Evolutionary conservation across 2,797 vertebrate genomes (phyloP).

Genomic region (Manis pentadactyla): DNA sequence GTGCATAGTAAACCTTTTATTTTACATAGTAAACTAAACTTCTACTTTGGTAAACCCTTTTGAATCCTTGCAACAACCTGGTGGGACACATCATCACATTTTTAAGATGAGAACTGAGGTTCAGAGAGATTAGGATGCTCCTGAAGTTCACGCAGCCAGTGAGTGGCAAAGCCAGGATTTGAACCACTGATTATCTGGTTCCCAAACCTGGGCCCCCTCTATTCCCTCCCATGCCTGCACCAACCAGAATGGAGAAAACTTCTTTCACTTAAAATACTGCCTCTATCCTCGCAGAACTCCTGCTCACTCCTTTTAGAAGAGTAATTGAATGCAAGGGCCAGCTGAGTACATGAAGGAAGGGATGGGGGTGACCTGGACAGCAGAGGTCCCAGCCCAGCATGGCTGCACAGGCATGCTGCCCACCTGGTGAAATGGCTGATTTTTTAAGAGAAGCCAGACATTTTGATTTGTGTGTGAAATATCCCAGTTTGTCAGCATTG

Average conservation of each 20-base stretch:
- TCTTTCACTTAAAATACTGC: background rate
- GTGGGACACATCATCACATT: background rate
- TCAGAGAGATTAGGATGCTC: background rate
- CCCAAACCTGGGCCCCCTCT: background rate
- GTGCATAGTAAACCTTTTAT: background rate
- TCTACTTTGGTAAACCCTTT: background rate
- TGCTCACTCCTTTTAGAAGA: background rate
- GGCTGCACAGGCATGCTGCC: background rate
- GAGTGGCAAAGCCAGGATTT: background rate
- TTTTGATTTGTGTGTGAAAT: background rate
- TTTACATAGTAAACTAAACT: too few relatives aligned
- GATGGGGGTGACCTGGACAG: background rate
- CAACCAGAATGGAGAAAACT: background rate
- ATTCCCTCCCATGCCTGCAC: accelerated
- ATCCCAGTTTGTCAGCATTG: accelerated
- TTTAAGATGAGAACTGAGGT: background rate
- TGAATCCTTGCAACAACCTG: background rate
- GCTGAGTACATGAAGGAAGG: accelerated
- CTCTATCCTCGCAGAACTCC: background rate
- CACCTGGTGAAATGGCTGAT: background rate
- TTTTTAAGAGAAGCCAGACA: background rate
- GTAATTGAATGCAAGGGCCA: background rate
- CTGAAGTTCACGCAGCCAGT: background rate
- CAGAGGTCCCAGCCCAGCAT: background rate
- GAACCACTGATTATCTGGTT: background rate